These are phyloP conservation scores for Gonatopus flavifemur DNA, from an alignment of 1,140 invertebrate genomes.

Conservation along the genomic window DNA sequence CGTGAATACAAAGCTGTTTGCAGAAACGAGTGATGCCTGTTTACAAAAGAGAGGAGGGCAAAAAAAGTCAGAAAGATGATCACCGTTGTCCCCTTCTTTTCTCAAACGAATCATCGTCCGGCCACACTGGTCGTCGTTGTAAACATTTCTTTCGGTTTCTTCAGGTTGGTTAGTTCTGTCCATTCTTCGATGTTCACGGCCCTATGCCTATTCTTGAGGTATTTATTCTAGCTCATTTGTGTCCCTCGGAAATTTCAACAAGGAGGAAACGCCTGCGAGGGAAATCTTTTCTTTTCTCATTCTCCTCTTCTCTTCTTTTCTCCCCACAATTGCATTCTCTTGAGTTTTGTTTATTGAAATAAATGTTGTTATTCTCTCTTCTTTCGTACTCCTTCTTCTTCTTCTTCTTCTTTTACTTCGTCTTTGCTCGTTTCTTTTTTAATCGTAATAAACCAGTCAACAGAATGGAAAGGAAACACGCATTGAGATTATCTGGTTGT, in stretches of 20 bases:
- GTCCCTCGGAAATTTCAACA: slow-evolving; percentile 33
- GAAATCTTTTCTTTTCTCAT: neutral
- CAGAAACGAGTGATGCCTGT: slow-evolving; percentile 2
- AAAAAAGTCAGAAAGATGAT: slow-evolving; percentile 25
- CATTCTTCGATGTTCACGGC: slow-evolving; percentile 47
- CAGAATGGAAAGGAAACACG: no score
- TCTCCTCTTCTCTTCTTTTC: slow-evolving; percentile 2
- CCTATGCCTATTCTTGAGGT: slow-evolving; percentile 43
- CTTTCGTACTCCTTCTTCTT: slow-evolving; percentile 3
- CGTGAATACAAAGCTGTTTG: no score
- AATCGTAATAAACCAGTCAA: no score
- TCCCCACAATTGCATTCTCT: neutral
- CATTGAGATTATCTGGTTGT: neutral
- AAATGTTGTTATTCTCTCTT: no score
- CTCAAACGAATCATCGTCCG: slow-evolving; percentile 1
- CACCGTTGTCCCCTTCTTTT: slow-evolving; percentile 9
- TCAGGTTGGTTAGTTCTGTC: slow-evolving; percentile 46
- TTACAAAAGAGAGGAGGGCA: no score
- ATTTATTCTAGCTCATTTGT: slow-evolving; percentile 55
- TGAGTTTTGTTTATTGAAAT: neutral
- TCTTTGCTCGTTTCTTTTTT: no score
- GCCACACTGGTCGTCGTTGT: slow-evolving; percentile 9
- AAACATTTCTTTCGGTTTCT: slow-evolving; percentile 32
- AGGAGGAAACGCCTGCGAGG: no score
- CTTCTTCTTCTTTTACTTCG: neutral